Evolutionary conservation across 2,888 invertebrate genomes (phyloP), one percentile per base, ranked within the genome.

Genomic region (Parthenolecanium corni): DNA sequence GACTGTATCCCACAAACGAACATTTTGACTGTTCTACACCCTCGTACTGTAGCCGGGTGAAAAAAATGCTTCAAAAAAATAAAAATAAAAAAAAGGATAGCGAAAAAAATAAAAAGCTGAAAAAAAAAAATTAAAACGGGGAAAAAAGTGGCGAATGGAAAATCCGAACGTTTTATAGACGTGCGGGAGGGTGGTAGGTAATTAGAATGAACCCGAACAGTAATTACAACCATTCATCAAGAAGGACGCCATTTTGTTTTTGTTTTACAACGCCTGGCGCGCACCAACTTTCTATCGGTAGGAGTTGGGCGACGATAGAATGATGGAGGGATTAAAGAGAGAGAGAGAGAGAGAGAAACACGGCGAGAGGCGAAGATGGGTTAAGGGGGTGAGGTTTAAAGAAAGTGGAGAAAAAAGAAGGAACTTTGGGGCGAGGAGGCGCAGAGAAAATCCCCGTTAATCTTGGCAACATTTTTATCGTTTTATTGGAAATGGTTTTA

Each of bases 141-240:
- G 31, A 58, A 49, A 58, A 58, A 58, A 49, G 47, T 58, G 58
- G 46, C 46, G 58, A 58, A 58, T 58, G 49, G 58, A 46, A 49
- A 58, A 58, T 49, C 47, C 58, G 58, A 52, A 52, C 52, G 52
- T n/a, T 49, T 23, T 23, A 46, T 40, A 52, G 42, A n/a, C n/a
- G n/a, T n/a, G n/a, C n/a, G n/a, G 62, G 51, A 38, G 40, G 40
- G 62, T 52, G 52, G 62, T 42, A 52, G 46, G 69, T 70, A 70
- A 71, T 70, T 71, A 70, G 70, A 69, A 67, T 67, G 67, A 68
- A 68, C 68, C 74, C 74, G 76, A 76, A 76, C 76, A 62, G 76
- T 78, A 77, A 78, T 77, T 77, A 76, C 76, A 73, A 72, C 76
- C 76, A 78, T 78, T 77, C 77, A 77, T 78, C 76, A 77, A 62